Conservation (phyloP, 2,113 vertebrate genomes). For the Nanorana parkeri region DNA sequence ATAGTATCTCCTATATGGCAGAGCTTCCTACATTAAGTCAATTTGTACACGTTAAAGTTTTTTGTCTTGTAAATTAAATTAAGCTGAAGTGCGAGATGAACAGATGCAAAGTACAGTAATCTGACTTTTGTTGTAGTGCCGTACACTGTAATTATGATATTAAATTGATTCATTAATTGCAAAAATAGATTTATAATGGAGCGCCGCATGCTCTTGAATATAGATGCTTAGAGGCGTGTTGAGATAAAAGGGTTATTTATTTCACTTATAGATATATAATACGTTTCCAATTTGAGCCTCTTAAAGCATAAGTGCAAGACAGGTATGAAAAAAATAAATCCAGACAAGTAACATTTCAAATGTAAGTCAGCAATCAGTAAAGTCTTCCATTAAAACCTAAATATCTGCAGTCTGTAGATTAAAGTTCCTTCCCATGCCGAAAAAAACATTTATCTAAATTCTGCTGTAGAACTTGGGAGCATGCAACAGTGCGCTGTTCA, state of each 20-base stretch:
- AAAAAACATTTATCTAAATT: no score
- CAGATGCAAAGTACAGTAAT: not conserved
- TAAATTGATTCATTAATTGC: conserved; percentile 19
- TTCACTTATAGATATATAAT: not conserved
- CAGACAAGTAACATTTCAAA: no score
- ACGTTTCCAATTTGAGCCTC: not conserved
- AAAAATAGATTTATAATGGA: not conserved
- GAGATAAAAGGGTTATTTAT: not conserved
- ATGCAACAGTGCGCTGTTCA: no score
- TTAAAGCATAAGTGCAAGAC: not conserved
- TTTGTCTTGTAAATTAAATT: conserved; percentile 12
- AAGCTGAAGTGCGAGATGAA: not conserved
- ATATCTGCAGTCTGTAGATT: no score
- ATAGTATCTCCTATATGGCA: not conserved
- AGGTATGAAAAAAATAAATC: no score
- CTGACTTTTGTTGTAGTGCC: not conserved
- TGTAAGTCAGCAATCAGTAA: no score
- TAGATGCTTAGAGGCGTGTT: no score
- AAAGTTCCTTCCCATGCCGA: no score
- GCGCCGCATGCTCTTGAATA: not conserved
- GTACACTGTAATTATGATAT: conserved; percentile 25
- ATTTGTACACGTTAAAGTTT: conserved; percentile 17
- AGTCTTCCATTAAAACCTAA: no score
- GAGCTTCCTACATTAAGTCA: not conserved
- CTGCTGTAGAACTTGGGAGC: no score